phyloP scores from a whole-genome alignment of 2,888 invertebrate species.

The Tribolium freemani region DNA sequence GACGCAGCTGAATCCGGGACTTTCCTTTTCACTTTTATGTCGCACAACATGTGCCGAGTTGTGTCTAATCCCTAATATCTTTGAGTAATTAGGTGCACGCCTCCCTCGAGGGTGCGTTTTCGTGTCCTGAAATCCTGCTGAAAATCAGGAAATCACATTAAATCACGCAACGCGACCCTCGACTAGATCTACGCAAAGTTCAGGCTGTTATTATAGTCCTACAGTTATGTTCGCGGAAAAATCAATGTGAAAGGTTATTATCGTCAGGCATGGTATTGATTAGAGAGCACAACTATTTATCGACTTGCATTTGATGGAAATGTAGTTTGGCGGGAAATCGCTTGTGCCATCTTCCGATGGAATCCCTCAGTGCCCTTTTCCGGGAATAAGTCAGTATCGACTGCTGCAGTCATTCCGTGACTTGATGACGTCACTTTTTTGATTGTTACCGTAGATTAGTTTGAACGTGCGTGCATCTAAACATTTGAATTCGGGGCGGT shows the following conservation, averaged over 20 bases:
- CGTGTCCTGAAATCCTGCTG: slow-evolving; percentile 22
- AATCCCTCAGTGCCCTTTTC: slow-evolving; percentile 28
- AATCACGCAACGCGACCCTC: slow-evolving; percentile 52
- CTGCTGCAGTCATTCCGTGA: slow-evolving; percentile 62
- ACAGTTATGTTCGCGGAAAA: slow-evolving; percentile 51
- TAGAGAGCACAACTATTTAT: slow-evolving; percentile 22
- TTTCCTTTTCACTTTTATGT: neutral
- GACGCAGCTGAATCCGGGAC: slow-evolving; percentile 10
- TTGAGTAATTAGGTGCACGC: neutral
- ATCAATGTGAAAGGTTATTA: slow-evolving; percentile 65
- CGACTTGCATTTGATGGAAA: slow-evolving; percentile 10
- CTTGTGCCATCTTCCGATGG: slow-evolving; percentile 2
- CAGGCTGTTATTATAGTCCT: slow-evolving; percentile 31
- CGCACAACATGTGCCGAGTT: too few species aligned
- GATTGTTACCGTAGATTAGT: slow-evolving; percentile 63
- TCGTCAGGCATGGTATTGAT: slow-evolving; percentile 56
- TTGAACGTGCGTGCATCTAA: slow-evolving; percentile 60
- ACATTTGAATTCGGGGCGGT: slow-evolving; percentile 58
- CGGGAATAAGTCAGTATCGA: slow-evolving; percentile 46
- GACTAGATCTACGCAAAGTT: slow-evolving; percentile 45
- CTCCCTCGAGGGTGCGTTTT: slow-evolving; percentile 25
- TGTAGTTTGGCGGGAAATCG: slow-evolving; percentile 17
- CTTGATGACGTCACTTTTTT: slow-evolving; percentile 61
- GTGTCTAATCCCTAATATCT: neutral
- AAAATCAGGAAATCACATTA: slow-evolving; percentile 49